Evolutionary conservation across 2,113 vertebrate species (phyloP).

Genomic region (Dasyprocta punctata): DNA sequence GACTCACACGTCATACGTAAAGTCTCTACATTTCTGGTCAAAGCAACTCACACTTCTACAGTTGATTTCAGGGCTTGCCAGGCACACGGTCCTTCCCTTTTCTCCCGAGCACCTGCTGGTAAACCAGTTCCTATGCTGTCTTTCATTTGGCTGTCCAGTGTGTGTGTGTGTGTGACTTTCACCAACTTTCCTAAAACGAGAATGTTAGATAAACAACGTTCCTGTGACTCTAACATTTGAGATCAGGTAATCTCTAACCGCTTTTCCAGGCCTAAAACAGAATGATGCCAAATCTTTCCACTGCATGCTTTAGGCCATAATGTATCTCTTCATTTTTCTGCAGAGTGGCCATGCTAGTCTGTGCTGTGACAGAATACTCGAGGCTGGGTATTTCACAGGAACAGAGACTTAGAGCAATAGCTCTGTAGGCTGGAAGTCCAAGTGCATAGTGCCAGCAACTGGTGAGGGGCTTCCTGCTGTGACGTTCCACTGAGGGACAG

Average conservation of each 20-base stretch:
- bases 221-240: constrained; percentile 3
- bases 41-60: neutral
- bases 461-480: neutral
- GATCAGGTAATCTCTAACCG: neutral
- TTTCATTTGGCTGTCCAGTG: neutral
- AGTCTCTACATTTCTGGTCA: neutral
- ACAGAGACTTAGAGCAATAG: too few relatives aligned
- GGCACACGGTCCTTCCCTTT: neutral
- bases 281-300: constrained; percentile 1
- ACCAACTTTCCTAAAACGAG: neutral
- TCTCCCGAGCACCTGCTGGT: neutral
- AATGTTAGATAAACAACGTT: neutral
- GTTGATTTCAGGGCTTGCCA: neutral
- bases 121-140: neutral
- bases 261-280: neutral
- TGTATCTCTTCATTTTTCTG: neutral
- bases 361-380: neutral
- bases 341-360: neutral
- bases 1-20: neutral
- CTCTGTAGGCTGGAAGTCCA: neutral
- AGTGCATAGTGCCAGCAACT: neutral
- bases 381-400: neutral
- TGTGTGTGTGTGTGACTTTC: neutral
- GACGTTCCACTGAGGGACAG: neutral
- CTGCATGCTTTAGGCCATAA: neutral